Evolutionary conservation across 2,888 invertebrate genomes (phyloP).

Genomic region (Netelia virgata): DNA sequence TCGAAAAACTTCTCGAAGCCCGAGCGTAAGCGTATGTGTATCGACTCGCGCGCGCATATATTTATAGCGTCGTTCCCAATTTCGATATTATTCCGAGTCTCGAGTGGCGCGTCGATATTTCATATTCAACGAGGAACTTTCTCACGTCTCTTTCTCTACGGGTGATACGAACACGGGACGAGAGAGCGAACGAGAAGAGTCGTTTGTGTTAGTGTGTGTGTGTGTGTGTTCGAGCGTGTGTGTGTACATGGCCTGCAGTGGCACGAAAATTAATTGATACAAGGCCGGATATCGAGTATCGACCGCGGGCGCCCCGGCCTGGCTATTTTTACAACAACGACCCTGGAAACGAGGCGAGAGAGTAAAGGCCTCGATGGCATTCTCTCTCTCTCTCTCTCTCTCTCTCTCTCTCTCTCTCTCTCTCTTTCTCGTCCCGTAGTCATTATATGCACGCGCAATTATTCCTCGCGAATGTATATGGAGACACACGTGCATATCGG

Average conservation of each 20-base stretch:
- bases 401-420: slow-evolving; percentile 3
- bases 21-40: not conserved
- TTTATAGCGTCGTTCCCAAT: not conserved
- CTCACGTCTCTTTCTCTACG: slow-evolving; percentile 32
- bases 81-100: not conserved
- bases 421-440: slow-evolving; percentile 38
- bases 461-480: slow-evolving; percentile 16
- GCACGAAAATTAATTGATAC: slow-evolving; percentile 67
- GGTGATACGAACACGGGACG: not conserved
- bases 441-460: slow-evolving; percentile 31
- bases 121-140: slow-evolving; percentile 19
- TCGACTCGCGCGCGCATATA: not conserved
- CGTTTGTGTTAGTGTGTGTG: not conserved
- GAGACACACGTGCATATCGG: slow-evolving; percentile 11
- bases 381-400: slow-evolving; percentile 9
- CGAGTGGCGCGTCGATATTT: not conserved
- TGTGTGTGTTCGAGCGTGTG: not conserved
- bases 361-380: slow-evolving; percentile 58
- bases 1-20: too few species aligned
- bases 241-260: slow-evolving; percentile 39
- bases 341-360: slow-evolving; percentile 66
- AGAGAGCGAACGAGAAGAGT: not conserved
- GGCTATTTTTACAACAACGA: slow-evolving; percentile 62
- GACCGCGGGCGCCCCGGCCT: slow-evolving; percentile 55
- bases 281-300: slow-evolving; percentile 68